Evolutionary conservation across 2,888 invertebrate genomes (phyloP).

Genomic region (Cephalotes varians): DNA sequence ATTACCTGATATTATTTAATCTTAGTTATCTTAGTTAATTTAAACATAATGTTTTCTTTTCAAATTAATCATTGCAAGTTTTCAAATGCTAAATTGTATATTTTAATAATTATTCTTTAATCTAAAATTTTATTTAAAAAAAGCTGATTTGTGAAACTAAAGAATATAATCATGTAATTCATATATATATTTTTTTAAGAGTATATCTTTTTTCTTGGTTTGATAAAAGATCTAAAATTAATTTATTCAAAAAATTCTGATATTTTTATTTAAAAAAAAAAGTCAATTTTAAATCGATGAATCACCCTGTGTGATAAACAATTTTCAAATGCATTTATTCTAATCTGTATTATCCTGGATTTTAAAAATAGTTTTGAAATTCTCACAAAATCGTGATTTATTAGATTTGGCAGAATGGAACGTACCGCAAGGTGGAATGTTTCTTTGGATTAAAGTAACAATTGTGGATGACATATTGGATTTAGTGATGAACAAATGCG

Average conservation of each 20-base stretch:
- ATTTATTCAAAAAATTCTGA: neutral
- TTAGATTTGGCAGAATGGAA: conserved; percentile 89
- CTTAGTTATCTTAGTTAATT: neutral
- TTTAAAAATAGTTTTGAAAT: neutral
- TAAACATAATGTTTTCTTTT: neutral
- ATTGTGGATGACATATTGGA: conserved; percentile 90
- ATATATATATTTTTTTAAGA: too few relatives aligned
- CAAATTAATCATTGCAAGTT: neutral
- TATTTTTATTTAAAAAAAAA: neutral
- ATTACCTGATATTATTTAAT: neutral
- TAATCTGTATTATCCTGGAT: neutral
- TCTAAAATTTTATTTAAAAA: neutral
- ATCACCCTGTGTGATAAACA: neutral
- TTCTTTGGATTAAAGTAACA: conserved; percentile 91
- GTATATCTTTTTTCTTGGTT: neutral
- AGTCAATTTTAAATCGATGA: neutral
- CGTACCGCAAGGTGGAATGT: conserved; percentile 91
- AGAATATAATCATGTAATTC: neutral
- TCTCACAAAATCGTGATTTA: neutral
- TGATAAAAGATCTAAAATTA: too few relatives aligned
- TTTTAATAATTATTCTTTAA: neutral
- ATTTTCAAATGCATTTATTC: neutral
- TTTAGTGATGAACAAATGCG: conserved; percentile 89
- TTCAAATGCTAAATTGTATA: neutral
- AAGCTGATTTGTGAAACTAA: neutral